These are phyloP conservation scores for Nesoenas mayeri DNA, from an alignment of 2,113 vertebrate genomes.

Conservation along the genomic window DNA sequence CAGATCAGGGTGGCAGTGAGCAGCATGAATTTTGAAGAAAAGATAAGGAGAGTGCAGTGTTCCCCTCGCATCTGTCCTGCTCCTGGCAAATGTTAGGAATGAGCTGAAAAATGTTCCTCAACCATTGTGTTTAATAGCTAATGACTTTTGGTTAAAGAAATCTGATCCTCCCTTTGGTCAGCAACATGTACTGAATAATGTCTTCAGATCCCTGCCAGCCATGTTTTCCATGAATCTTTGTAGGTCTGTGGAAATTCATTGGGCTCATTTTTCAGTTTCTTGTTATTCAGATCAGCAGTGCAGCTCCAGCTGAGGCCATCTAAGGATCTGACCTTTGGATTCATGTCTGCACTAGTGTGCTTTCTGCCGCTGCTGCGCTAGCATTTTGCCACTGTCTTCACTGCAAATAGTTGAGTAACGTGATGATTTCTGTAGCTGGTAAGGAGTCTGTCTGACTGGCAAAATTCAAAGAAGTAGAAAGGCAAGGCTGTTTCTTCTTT, in stretches of 20 bases:
- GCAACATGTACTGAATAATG: constrained; percentile 35
- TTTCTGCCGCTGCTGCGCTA: background rate
- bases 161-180: constrained; percentile 41
- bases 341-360: background rate
- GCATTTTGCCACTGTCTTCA: background rate
- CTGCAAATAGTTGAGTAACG: background rate
- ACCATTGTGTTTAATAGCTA: constrained; percentile 41
- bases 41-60: background rate
- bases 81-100: constrained; percentile 28
- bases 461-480: background rate
- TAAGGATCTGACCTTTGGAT: constrained; percentile 54
- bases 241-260: constrained; percentile 33
- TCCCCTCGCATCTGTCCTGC: background rate
- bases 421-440: background rate
- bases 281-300: constrained; percentile 4
- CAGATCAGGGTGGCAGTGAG: background rate
- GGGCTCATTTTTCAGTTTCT: constrained; percentile 34
- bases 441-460: background rate
- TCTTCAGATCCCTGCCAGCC: constrained; percentile 43
- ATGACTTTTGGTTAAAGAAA: constrained; percentile 42
- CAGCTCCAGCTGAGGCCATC: background rate
- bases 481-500: constrained; percentile 4
- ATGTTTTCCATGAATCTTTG: constrained; percentile 48
- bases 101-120: constrained; percentile 28
- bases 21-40: background rate